These are phyloP conservation scores for Gymnoscopelus braueri DNA, from an alignment of 2,797 vertebrate species.

Conservation along the genomic window DNA sequence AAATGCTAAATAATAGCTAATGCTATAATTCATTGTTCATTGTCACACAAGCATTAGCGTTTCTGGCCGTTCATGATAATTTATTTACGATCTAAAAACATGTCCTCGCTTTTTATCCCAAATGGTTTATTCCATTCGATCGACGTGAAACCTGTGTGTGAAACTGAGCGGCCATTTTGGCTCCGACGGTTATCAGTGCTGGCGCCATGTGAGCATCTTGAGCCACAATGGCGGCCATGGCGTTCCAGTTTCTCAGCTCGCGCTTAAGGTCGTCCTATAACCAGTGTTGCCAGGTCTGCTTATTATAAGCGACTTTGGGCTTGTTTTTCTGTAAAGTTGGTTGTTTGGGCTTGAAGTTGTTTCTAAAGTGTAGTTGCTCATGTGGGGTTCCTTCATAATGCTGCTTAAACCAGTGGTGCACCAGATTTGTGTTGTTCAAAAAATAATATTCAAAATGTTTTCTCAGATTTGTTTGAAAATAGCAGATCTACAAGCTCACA, in stretches of 20 bases:
- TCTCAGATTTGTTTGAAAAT: no score
- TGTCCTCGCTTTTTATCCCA: background rate
- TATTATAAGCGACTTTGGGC: no score
- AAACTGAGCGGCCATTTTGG: constrained; percentile 60
- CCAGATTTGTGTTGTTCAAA: no score
- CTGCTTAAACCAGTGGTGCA: no score
- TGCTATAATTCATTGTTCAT: background rate
- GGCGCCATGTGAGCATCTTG: rapidly evolving
- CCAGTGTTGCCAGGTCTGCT: no score
- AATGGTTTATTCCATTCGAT: constrained; percentile 57
- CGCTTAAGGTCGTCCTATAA: no score
- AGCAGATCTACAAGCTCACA: no score
- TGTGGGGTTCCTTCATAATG: no score
- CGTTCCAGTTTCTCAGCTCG: constrained; percentile 29
- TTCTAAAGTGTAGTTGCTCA: no score
- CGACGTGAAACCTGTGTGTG: background rate
- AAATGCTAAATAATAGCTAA: background rate
- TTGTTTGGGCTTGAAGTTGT: no score
- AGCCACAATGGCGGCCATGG: constrained; percentile 70
- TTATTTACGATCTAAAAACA: background rate
- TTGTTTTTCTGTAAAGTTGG: no score
- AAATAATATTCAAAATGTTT: no score
- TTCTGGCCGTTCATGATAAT: rapidly evolving
- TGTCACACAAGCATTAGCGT: background rate
- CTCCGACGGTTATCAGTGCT: background rate